Evolutionary conservation across 2,888 invertebrate genomes (phyloP), one percentile per base, ranked within the genome.

Genomic region (Pocota personata): DNA sequence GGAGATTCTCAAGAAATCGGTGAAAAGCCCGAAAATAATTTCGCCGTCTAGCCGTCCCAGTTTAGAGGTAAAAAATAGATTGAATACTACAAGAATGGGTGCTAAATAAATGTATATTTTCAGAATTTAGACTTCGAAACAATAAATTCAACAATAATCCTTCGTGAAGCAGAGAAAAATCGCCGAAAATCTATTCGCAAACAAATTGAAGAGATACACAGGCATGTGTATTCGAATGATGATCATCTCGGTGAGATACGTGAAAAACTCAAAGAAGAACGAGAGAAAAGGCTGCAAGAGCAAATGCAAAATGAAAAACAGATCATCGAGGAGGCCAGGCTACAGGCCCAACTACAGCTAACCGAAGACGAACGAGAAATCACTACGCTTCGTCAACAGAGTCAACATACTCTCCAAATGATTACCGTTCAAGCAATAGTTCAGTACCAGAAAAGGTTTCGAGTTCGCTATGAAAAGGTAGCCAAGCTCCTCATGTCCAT

Each of bases 361-460:
- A 89, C 89, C 7, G 87, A 89, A 58, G 88, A 89, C 3, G 89
- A 90, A 66, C 84, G 87, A 0, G 89, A 91, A 66, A 87, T 91
- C n/a, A 77, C 82, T 0, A 87, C 87, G 1, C 60, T 90, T 6
- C 89, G 89, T 0, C 76, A 80, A n/a, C 88, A 90, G 32, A 89
- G 89, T 2, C 88, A 90, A 37, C 88, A 89, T 12, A 89, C 90
- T 35, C 72, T 91, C 2, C 89, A 90, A 35, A 52, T 89, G 12
- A 89, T 91, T 1, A 90, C 89, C 0, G 93, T 94, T 87, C 94
- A 94, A n/a, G 92, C 93, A 0, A 93, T 95, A 16, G 93, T 93
- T 27, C 93, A 93, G 50, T 94, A 94, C 87, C 94, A 95, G 87
- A 92, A 93, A 0, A 94, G 93, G 88, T 95, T 95, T 88, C 93